Evolutionary conservation across 2,888 invertebrate genomes (phyloP).

Genomic region (Criorhina ranunculi): DNA sequence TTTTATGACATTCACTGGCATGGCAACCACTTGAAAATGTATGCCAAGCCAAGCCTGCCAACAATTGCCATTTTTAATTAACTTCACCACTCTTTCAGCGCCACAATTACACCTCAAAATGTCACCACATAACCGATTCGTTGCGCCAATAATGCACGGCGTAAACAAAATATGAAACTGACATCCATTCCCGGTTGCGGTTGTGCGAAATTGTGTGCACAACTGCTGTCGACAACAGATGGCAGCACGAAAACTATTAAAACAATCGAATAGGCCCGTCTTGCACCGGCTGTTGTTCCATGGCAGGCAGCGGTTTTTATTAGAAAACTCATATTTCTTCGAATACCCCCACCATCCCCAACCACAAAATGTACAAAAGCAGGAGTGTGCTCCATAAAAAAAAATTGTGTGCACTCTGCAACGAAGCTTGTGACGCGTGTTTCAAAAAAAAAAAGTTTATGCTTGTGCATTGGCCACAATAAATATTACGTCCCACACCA

Average conservation of each 20-base stretch:
- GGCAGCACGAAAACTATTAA: slow-evolving; percentile 62
- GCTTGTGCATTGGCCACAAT: slow-evolving; percentile 55
- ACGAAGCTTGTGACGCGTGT: slow-evolving; percentile 52
- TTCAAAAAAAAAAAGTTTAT: slow-evolving; percentile 39
- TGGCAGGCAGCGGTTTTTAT: slow-evolving; percentile 39
- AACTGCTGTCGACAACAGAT: slow-evolving; percentile 60
- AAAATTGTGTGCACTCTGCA: slow-evolving; percentile 22
- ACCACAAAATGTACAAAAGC: neutral
- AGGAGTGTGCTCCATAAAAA: slow-evolving; percentile 37
- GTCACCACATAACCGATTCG: slow-evolving; percentile 57
- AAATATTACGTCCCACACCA: slow-evolving; percentile 31
- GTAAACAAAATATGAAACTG: slow-evolving; percentile 56
- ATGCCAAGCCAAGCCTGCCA: slow-evolving; percentile 5
- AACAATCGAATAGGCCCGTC: slow-evolving; percentile 54
- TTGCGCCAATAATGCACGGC: slow-evolving; percentile 22
- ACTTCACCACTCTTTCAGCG: neutral
- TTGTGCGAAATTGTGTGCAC: slow-evolving; percentile 28
- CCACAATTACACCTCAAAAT: slow-evolving; percentile 50
- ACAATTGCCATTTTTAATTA: slow-evolving; percentile 16
- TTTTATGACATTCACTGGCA: slow-evolving; percentile 2
- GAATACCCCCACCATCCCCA: neutral
- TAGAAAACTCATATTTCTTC: slow-evolving; percentile 37
- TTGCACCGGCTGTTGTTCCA: slow-evolving; percentile 20
- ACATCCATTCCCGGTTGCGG: slow-evolving; percentile 50
- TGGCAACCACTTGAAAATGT: slow-evolving; percentile 4